Base-by-base conservation (phyloP, 1,140 invertebrate genomes). In the Phortica variegata region DNA sequence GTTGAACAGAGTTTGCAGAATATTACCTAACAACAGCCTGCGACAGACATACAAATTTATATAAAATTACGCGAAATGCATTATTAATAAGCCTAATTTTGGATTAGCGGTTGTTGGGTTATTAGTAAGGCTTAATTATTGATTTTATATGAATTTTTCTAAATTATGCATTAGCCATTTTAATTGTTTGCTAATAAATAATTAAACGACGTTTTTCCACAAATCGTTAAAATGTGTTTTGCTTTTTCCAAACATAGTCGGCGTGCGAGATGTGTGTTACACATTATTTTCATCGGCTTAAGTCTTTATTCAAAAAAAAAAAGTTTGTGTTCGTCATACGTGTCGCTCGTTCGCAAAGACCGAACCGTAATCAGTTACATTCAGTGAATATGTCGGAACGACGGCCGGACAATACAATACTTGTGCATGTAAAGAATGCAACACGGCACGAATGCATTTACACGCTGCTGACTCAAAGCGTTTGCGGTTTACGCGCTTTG, bases 381-480 rank as follows among this genome's bases (percentile, higher is more conserved):
- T 29, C 12, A 29, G 26, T 6, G 12, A 34, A 34, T 6, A 34
- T n/a, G 13, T 13, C 8, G 13, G 32, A 34, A 34, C 13, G n/a
- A n/a, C 32, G 23, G 5, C 23, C 10, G 23, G 5, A 26, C 5
- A 26, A 26, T 34, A 34, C 32, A 6, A 34, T n/a, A 8, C 4
- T 8, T 6, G 13, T 34, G 13, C 9, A 8, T 13, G 13, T 34
- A 8, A 4, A 4, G 6, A 15, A 4, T 6, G 13, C 8, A 15
- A 8, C n/a, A 13, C n/a, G 8, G 6, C 6, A 8, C 6, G 6
- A 34, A 8, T 8, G 8, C 32, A 34, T 34, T 34, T 5, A n/a
- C 8, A 57, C 63, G 1, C 16, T 66, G 37, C 63, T 49, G 16
- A 62, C 52, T 17, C 63, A 66, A 32, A 37, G 54, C 3, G 51